Base-by-base conservation (phyloP, 2,797 vertebrate species). In the Enteromius paludinosus region DNA sequence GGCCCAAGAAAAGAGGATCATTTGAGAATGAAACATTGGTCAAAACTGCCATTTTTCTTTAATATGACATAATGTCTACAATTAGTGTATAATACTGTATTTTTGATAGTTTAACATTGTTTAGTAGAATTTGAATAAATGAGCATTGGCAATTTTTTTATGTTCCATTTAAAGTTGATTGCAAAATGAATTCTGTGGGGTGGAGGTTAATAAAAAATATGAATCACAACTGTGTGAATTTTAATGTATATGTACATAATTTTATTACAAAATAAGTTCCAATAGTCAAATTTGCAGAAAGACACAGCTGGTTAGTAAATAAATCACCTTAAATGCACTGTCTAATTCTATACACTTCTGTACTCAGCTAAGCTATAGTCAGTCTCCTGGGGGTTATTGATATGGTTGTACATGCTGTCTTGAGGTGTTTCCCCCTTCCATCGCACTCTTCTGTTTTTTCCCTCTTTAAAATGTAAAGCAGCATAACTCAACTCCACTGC, bases 401-500 rank as follows among this genome's bases (percentile, higher is more conserved):
- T 52, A 11, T 47, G 52, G 78, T 64, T 79, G 61, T 80, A 83
- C 6, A 83, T 10, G 11, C 9, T 35, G 17, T 79, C 43, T 38
- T 79, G 20, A 68, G 49, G 25, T 30, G 1, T 23, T 62, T 85
- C 17, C 30, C 7, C 23, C 3, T 41, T 74, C 11, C 1, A 38
- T 71, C 0, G n/a, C 1, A 2, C 11, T 10, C 30, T 70, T 70
- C 59, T 75, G n/a, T 1, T 49, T 79, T 79, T 79, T 12, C 3
- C 14, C 18, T 83, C 54, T 23, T 62, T 83, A 10, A 85, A 83
- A 45, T 52, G 0, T 5, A 79, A 49, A 28, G 80, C 30, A n/a
- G 84, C 43, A 10, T 85, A 85, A 85, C 14, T 82, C 61, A 85
- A 10, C 23, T 45, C 28, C 9, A 33, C n/a, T 73, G 17, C 18